These are phyloP conservation scores for Geothlypis trichas DNA, from an alignment of 2,113 vertebrate species.

Conservation along the genomic window DNA sequence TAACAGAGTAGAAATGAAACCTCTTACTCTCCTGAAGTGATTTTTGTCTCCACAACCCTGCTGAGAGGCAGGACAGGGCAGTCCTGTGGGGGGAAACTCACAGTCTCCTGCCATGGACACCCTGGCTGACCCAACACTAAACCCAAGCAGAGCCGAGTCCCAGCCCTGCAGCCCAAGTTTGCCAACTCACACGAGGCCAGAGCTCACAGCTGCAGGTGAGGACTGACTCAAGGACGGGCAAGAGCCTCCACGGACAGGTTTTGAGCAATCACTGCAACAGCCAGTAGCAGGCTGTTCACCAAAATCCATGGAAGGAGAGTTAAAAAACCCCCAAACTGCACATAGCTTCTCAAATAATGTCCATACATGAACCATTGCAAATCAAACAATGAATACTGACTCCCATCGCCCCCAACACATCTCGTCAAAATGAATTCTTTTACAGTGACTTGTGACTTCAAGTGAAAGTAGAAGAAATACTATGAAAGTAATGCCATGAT, in stretches of 20 bases:
- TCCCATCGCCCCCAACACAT: neutral
- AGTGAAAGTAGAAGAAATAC: neutral
- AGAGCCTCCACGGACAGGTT: neutral
- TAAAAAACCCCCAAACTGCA: neutral
- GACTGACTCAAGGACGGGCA: neutral
- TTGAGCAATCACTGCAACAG: neutral
- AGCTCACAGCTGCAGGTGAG: neutral
- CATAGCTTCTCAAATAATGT: neutral
- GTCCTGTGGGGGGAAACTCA: neutral
- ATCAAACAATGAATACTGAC: neutral
- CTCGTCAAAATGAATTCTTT: neutral
- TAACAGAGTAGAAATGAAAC: neutral
- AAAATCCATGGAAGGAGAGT: neutral
- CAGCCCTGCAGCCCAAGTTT: neutral
- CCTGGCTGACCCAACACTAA: neutral
- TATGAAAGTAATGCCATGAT: neutral
- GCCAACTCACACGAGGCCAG: neutral
- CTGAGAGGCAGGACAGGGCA: neutral
- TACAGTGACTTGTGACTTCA: neutral
- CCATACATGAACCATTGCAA: accelerated
- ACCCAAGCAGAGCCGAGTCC: accelerated
- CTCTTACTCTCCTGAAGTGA: neutral
- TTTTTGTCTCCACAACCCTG: neutral
- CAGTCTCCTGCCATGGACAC: neutral
- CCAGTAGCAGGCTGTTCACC: neutral